These are phyloP conservation scores for Heterocephalus glaber DNA, from an alignment of 2,113 vertebrate species.

Conservation along the genomic window DNA sequence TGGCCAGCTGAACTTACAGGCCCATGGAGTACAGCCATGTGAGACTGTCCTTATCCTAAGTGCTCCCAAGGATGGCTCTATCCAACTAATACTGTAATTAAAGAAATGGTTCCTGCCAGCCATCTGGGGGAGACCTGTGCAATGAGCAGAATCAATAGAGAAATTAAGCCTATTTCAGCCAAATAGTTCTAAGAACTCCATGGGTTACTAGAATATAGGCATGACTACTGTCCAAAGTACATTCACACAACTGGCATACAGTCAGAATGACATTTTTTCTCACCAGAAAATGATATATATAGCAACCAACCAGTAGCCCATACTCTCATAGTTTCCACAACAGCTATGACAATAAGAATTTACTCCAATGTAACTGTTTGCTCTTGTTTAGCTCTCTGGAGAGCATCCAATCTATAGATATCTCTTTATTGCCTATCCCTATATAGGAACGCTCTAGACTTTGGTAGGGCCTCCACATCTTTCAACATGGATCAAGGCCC, in stretches of 20 bases:
- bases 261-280: not conserved
- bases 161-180: slow-evolving; percentile 65
- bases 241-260: not conserved
- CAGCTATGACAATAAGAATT: not conserved
- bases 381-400: not conserved
- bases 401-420: not conserved
- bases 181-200: slow-evolving; percentile 22
- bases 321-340: not conserved
- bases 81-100: slow-evolving; percentile 62
- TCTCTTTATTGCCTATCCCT: not conserved
- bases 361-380: not conserved
- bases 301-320: not conserved
- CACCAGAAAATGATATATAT: not conserved
- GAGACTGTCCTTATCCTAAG: slow-evolving; percentile 1
- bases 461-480: not conserved
- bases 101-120: slow-evolving; percentile 16
- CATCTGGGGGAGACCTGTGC: slow-evolving; percentile 35
- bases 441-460: not conserved
- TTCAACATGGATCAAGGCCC: not conserved
- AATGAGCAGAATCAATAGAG: slow-evolving; percentile 57
- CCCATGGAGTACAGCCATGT: not conserved
- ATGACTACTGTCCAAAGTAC: not conserved
- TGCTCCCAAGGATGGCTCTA: slow-evolving; percentile 49
- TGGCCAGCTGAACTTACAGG: not conserved
- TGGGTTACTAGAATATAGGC: slow-evolving; percentile 5